A percentile compares a stretch with the other conserved stretches of the same genome.
Conservation (phyloP, 2,797 vertebrate species). For the Arvicola amphibius region DNA sequence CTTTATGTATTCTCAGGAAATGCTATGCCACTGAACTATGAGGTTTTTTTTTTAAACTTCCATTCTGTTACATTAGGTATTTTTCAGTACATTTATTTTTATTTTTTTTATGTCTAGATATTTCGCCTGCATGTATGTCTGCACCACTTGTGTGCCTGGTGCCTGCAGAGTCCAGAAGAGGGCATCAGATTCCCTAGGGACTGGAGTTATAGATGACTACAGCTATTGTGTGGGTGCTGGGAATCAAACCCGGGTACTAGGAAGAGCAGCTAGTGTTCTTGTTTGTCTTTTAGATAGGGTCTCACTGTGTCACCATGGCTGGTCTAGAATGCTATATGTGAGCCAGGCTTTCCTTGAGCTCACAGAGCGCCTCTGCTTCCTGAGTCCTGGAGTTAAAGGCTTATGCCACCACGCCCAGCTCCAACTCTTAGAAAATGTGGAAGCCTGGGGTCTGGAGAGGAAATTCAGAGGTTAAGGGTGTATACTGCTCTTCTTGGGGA, state of each 20-base stretch:
- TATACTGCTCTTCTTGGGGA: neutral
- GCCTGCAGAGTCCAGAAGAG: neutral
- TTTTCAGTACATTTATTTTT: neutral
- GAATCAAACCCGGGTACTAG: neutral
- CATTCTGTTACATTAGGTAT: constrained; percentile 26
- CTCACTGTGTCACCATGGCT: neutral
- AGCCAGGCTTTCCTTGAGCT: neutral
- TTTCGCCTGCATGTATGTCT: neutral
- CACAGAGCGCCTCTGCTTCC: neutral
- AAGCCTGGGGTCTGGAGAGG: neutral
- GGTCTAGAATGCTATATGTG: neutral
- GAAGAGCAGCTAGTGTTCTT: neutral
- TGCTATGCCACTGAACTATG: neutral
- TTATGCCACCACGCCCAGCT: neutral
- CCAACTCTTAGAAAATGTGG: neutral
- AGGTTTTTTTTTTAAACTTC: constrained; percentile 4
- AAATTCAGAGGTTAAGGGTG: no score
- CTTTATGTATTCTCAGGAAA: neutral
- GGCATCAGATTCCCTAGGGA: neutral
- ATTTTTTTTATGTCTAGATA: neutral
- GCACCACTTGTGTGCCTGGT: neutral
- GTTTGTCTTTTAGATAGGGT: neutral
- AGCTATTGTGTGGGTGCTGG: neutral
- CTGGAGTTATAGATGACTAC: neutral
- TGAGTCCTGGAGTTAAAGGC: neutral